Percentiles rank a stretch among this genome's conserved stretches.
Evolutionary conservation across 1,140 invertebrate genomes (phyloP).

Genomic region (Drosophila melanica): DNA sequence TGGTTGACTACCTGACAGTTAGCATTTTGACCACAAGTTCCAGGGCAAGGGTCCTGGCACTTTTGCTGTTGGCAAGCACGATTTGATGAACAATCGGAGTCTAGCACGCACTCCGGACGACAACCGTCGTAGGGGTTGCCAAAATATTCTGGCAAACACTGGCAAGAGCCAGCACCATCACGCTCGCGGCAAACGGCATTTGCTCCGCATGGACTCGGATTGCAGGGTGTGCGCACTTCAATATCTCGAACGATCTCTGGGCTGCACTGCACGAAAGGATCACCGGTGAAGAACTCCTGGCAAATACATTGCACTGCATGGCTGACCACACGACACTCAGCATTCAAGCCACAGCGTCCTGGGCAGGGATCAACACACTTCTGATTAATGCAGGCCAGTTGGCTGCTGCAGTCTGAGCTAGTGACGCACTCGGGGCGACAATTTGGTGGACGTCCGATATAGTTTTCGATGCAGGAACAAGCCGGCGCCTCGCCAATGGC

Average conservation of each 20-base stretch:
- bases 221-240: slow-evolving; percentile 86
- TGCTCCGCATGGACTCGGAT: slow-evolving; percentile 89
- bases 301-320: slow-evolving; percentile 92
- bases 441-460: slow-evolving; percentile 91
- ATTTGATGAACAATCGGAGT: slow-evolving; percentile 88
- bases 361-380: slow-evolving; percentile 93
- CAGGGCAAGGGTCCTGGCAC: slow-evolving; percentile 90
- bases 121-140: slow-evolving; percentile 92
- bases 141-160: slow-evolving; percentile 88
- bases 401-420: slow-evolving; percentile 91
- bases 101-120: slow-evolving; percentile 87
- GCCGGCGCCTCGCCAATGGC: slow-evolving; percentile 87
- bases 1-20: slow-evolving; percentile 90
- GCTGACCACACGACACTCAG: slow-evolving; percentile 91
- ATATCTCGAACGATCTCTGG: slow-evolving; percentile 80
- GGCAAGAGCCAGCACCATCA: slow-evolving; percentile 88
- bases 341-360: slow-evolving; percentile 91
- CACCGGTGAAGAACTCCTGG: slow-evolving; percentile 89
- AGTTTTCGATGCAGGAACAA: slow-evolving; percentile 89
- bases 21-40: slow-evolving; percentile 89
- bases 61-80: slow-evolving; percentile 88
- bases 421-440: slow-evolving; percentile 92
- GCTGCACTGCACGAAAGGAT: slow-evolving; percentile 88
- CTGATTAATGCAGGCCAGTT: slow-evolving; percentile 89
- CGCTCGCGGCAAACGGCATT: slow-evolving; percentile 90